Evolutionary conservation across 2,888 invertebrate genomes (phyloP).

Genomic region (Cephus spinipes): DNA sequence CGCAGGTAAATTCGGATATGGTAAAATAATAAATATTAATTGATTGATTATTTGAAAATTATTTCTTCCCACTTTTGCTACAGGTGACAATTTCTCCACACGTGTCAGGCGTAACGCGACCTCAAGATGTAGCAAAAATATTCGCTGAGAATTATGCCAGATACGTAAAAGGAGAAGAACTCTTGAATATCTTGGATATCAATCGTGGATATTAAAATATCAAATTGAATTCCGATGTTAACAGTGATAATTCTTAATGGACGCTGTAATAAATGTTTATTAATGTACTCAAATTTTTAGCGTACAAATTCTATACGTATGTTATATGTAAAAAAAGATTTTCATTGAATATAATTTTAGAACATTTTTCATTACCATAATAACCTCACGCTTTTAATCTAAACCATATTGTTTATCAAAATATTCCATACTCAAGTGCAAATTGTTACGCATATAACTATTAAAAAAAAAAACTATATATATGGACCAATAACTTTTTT

Average conservation of each 20-base stretch:
- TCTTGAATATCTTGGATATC: constrained; percentile 63
- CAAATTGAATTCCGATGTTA: not conserved
- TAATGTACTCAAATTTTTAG: not conserved
- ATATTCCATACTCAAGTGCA: not conserved
- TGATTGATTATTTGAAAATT: not conserved
- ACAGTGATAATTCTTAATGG: not conserved
- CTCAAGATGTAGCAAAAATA: constrained; percentile 65
- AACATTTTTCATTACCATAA: not conserved
- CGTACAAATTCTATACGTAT: not conserved
- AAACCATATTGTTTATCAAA: not conserved
- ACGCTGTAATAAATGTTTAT: not conserved
- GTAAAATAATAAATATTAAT: constrained; percentile 2
- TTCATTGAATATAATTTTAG: not conserved
- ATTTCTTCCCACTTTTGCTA: constrained; percentile 31
- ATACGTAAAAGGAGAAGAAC: constrained; percentile 57
- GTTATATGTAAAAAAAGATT: not conserved
- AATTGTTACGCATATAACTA: not conserved
- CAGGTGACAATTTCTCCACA: constrained; percentile 68
- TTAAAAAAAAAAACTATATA: not conserved
- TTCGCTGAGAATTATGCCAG: constrained; percentile 66
- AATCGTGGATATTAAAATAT: constrained; percentile 63
- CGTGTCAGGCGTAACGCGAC: constrained; percentile 62
- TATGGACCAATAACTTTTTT: not conserved
- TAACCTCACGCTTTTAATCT: not conserved
- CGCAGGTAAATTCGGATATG: constrained; percentile 60